Base-by-base conservation (phyloP, 2,113 vertebrate species). In the Sylvietta virens region DNA sequence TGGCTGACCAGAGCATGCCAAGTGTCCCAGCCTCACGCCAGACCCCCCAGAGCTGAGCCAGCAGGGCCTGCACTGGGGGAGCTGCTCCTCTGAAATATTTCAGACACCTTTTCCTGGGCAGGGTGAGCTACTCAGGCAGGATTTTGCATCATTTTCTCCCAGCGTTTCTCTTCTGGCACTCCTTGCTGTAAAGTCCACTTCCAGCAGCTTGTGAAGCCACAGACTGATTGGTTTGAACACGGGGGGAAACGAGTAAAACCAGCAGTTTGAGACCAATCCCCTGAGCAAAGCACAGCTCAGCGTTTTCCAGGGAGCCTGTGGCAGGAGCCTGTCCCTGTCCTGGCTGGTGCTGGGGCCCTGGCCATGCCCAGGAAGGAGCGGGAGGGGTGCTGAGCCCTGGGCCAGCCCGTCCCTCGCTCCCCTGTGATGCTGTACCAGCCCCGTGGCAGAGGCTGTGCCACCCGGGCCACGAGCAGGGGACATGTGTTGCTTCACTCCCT, bases 401-500 rank as follows among this genome's bases (percentile, higher is more conserved):
- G 54, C 70, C 56, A 54, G 70, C 35, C 39, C 16, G 1, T 14
- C 2, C 3, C 62, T 70, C 0, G 0, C 20, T 60, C 28, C 65
- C 30, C 33, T 9, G n/a, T 0, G 13, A 3, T 58, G 64, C 77
- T 64, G 53, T 3, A 3, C 54, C 56, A 22, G 57, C 94, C 42
- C 61, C 24, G 4, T 28, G 58, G 69, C 87, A 89, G 87, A 45
- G 86, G 39, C 97, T 91, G 72, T 26, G 95, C 76, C 22, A 19
- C 89, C 96, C 27, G 13, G 67, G 87, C 60, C 86, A 72, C 10
- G 6, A 66, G 95, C 64, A 56, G 89, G 92, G 93, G 66, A 95
- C 97, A 92, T 15, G 89, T 78, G 92, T 95, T 96, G 97, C 90
- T 93, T 39, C 67, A 13, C 10, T 20, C 91, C 86, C 90, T n/a